A percentile compares a stretch with the other conserved stretches of the same genome.
Conservation (phyloP, 2,888 invertebrate genomes). For the Drosophila mimetica region DNA sequence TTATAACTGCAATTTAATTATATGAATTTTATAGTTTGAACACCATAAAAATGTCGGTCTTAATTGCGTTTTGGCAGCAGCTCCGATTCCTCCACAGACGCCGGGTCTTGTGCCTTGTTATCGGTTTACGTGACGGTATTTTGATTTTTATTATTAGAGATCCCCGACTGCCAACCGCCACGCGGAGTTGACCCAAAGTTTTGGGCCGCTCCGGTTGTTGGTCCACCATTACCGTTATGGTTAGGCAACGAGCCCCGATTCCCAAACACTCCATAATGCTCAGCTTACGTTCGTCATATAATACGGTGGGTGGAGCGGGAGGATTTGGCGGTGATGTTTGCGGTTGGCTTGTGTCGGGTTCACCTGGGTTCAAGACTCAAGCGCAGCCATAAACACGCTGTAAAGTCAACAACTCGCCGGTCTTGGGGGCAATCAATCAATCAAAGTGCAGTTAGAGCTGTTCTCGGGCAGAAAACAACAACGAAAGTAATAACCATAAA, state of each 20-base stretch:
- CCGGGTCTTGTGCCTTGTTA: slow-evolving; percentile 61
- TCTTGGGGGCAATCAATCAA: slow-evolving; percentile 62
- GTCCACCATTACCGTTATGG: slow-evolving; percentile 64
- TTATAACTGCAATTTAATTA: slow-evolving; percentile 76
- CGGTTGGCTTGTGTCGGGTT: slow-evolving; percentile 69
- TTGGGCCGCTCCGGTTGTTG: slow-evolving; percentile 37
- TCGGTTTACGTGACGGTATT: slow-evolving; percentile 74
- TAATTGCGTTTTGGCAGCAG: slow-evolving; percentile 64
- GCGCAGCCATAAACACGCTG: slow-evolving; percentile 62
- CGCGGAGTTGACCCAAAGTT: slow-evolving; percentile 56
- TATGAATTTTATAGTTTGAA: slow-evolving; percentile 76
- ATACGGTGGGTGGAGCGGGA: slow-evolving; percentile 33
- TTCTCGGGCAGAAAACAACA: slow-evolving; percentile 13
- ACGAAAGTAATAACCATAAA: slow-evolving; percentile 17
- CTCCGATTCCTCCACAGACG: slow-evolving; percentile 21
- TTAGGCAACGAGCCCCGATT: slow-evolving; percentile 68
- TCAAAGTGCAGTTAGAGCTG: slow-evolving; percentile 64
- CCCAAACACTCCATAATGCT: slow-evolving; percentile 68
- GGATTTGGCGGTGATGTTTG: slow-evolving; percentile 52
- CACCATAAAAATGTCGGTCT: slow-evolving; percentile 76
- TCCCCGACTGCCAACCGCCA: slow-evolving; percentile 47
- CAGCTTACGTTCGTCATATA: slow-evolving; percentile 45
- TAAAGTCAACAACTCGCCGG: slow-evolving; percentile 41
- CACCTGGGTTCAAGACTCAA: slow-evolving; percentile 65
- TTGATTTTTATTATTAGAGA: slow-evolving; percentile 64